phyloP scores from a whole-genome alignment of 2,888 invertebrate species.

The Macrosoma leucophasiata region DNA sequence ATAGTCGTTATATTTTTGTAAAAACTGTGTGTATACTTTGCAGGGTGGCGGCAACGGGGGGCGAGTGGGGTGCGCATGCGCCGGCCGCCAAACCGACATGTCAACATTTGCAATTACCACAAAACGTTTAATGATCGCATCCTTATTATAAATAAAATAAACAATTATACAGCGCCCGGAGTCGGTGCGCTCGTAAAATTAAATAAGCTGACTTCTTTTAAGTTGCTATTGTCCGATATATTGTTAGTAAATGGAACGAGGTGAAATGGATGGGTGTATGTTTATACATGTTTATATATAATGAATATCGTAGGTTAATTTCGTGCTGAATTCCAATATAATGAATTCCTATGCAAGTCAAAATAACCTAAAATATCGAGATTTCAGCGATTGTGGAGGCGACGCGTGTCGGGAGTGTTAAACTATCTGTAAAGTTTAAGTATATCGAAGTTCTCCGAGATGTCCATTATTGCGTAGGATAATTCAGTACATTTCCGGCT shows the following conservation, averaged over 20 bases:
- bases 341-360: conserved; percentile 33
- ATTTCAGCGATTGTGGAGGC: conserved; percentile 9
- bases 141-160: conserved; percentile 43
- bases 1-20: no score
- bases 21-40: no score
- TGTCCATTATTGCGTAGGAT: conserved; percentile 53
- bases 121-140: conserved; percentile 54
- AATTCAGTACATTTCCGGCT: conserved; percentile 55
- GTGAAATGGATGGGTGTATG: conserved; percentile 64
- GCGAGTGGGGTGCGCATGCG: conserved; percentile 37
- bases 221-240: conserved; percentile 58
- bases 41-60: conserved; percentile 54
- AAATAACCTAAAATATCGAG: conserved; percentile 4
- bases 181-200: conserved; percentile 23
- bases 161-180: conserved; percentile 30
- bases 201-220: conserved; percentile 55
- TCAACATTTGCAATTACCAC: conserved; percentile 64
- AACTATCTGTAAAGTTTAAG: conserved; percentile 24
- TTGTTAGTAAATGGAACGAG: conserved; percentile 44
- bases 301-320: conserved; percentile 72
- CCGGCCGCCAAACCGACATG: conserved; percentile 45
- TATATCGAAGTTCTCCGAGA: conserved; percentile 29
- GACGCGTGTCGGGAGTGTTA: conserved; percentile 27
- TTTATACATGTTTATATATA: conserved; percentile 72
- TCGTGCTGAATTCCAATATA: conserved; percentile 61